Percentiles rank a stretch among this genome's conserved stretches.
phyloP scores from a whole-genome alignment of 2,888 invertebrate genomes.

The Melanotus villosus region DNA sequence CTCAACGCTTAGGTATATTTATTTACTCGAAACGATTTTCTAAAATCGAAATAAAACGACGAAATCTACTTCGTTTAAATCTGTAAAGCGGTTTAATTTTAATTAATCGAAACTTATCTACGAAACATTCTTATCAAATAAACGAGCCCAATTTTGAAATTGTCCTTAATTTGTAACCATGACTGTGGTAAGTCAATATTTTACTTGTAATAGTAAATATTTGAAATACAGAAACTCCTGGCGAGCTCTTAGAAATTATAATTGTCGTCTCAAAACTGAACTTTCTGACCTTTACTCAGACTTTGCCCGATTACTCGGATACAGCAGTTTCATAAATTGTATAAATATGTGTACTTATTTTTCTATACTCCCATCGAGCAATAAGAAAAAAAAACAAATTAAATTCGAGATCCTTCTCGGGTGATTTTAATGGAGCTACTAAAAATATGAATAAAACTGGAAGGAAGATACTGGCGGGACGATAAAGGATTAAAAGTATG shows the following conservation, averaged over 20 bases:
- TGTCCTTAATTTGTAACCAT: too few relatives aligned
- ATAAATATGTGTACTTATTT: constrained; percentile 27
- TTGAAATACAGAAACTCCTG: constrained; percentile 34
- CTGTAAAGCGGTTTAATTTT: too few relatives aligned
- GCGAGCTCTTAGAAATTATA: constrained; percentile 54
- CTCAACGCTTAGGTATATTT: too few relatives aligned
- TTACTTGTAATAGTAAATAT: constrained; percentile 47
- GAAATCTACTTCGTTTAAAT: too few relatives aligned
- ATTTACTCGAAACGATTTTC: too few relatives aligned
- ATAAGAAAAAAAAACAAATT: not conserved
- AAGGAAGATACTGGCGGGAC: constrained; percentile 5
- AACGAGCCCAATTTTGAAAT: too few relatives aligned
- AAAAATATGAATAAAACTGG: constrained; percentile 17
- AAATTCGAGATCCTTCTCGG: not conserved
- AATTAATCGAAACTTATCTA: too few relatives aligned
- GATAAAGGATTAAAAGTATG: constrained; percentile 30
- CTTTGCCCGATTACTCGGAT: constrained; percentile 58
- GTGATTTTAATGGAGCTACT: not conserved
- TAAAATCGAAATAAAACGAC: too few relatives aligned
- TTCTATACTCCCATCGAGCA: not conserved
- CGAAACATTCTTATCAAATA: too few relatives aligned
- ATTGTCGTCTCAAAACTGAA: constrained; percentile 58
- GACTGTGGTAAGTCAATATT: constrained; percentile 40
- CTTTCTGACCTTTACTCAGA: constrained; percentile 62
- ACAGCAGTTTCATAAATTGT: constrained; percentile 57